Percentiles rank a stretch among this genome's conserved stretches.
These are phyloP conservation scores for Falcunculus frontatus DNA, from an alignment of 2,113 vertebrate species.

Conservation along the genomic window DNA sequence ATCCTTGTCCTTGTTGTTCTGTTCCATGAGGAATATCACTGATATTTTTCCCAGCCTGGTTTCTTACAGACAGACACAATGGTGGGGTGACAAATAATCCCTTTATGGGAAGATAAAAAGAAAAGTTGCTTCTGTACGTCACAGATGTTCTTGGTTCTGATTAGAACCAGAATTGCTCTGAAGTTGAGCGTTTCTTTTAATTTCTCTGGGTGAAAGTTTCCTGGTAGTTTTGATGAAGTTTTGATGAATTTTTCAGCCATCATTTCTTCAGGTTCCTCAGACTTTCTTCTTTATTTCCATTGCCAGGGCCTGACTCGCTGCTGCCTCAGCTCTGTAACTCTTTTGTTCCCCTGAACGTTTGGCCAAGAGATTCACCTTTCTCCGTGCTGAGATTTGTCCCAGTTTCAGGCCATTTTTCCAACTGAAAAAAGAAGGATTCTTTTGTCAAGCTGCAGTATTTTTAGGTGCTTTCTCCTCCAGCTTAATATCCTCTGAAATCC, in stretches of 20 bases:
- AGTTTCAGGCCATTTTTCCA: conserved; percentile 28
- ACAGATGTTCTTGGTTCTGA: background rate
- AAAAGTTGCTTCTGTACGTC: background rate
- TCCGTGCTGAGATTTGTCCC: conserved; percentile 57
- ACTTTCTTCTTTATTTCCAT: background rate
- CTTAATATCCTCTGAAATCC: background rate
- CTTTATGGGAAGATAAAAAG: background rate
- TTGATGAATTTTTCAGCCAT: background rate
- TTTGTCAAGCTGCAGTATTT: conserved; percentile 46
- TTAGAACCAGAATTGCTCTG: background rate
- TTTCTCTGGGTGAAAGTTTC: background rate
- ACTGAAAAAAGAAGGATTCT: background rate
- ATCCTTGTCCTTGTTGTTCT: background rate
- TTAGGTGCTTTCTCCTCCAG: background rate
- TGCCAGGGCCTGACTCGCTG: accelerated
- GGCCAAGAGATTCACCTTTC: background rate
- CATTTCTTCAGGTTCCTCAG: background rate
- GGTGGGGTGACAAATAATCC: background rate
- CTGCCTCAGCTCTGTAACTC: background rate
- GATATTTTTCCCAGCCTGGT: background rate
- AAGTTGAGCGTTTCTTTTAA: background rate
- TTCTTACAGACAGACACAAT: background rate
- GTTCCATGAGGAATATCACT: background rate
- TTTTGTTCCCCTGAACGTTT: background rate
- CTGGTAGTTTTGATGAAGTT: background rate